These are phyloP conservation scores for Limanda limanda DNA, from an alignment of 2,113 vertebrate genomes.

Conservation along the genomic window DNA sequence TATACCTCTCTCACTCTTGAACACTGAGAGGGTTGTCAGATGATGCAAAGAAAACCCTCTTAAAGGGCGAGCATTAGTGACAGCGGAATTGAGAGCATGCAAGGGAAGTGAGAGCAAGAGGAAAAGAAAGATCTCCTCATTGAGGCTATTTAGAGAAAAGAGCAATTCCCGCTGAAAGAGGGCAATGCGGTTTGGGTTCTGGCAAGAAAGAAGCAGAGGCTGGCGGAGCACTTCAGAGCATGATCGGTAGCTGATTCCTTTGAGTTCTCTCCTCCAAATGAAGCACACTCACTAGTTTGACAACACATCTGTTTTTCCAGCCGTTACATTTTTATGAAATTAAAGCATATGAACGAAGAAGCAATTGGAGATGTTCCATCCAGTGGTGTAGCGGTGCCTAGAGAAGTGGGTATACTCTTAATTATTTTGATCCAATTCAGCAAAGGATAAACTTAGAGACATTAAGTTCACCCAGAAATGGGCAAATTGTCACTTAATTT, in stretches of 20 bases:
- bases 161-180: slow-evolving; percentile 68
- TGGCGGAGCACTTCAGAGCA: slow-evolving; percentile 61
- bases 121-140: slow-evolving; percentile 43
- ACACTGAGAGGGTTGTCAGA: slow-evolving; percentile 62
- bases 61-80: slow-evolving; percentile 47
- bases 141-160: slow-evolving; percentile 73
- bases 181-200: slow-evolving; percentile 30
- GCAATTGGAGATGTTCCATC: too few relatives aligned
- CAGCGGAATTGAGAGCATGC: slow-evolving; percentile 40
- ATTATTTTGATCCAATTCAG: too few relatives aligned
- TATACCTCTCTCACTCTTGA: slow-evolving; percentile 21
- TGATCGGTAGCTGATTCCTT: slow-evolving; percentile 56
- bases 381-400: too few relatives aligned
- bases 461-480: too few relatives aligned
- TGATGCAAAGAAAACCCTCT: slow-evolving; percentile 60
- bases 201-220: slow-evolving; percentile 36
- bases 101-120: slow-evolving; percentile 25
- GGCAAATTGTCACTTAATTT: too few relatives aligned
- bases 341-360: too few relatives aligned
- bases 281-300: background rate
- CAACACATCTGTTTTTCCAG: too few relatives aligned
- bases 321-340: too few relatives aligned
- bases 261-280: slow-evolving; percentile 59
- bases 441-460: too few relatives aligned
- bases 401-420: too few relatives aligned